A percentile compares a stretch with the other conserved stretches of the same genome.
These are phyloP conservation scores for Philopedon plagiatum DNA, from an alignment of 2,888 invertebrate species.

Conservation along the genomic window DNA sequence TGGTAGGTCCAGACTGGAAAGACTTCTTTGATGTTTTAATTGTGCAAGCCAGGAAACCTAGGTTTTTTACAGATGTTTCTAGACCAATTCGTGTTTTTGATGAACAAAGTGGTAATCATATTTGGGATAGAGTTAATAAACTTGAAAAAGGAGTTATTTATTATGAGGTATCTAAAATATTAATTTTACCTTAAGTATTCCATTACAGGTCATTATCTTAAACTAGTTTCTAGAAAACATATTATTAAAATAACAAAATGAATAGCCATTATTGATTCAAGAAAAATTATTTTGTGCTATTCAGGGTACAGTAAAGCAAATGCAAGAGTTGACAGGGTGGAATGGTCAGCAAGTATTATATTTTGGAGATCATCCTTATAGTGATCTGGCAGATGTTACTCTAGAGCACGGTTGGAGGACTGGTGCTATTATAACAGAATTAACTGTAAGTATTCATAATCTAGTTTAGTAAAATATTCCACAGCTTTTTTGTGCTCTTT, in stretches of 20 bases:
- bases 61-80: constrained; percentile 94
- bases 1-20: constrained; percentile 91
- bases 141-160: constrained; percentile 92
- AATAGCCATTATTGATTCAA: no score
- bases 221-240: no score
- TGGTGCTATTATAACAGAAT: constrained; percentile 96
- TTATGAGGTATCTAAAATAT: constrained; percentile 77
- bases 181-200: neutral
- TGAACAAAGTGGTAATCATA: constrained; percentile 82
- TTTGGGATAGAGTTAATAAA: constrained; percentile 92
- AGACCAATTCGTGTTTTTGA: constrained; percentile 93
- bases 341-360: constrained; percentile 92
- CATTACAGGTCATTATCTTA: neutral
- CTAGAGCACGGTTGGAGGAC: constrained; percentile 98
- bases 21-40: constrained; percentile 95
- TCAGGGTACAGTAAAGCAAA: constrained; percentile 93
- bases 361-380: constrained; percentile 98
- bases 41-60: constrained; percentile 95
- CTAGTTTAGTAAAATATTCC: neutral
- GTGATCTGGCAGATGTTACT: constrained; percentile 96
- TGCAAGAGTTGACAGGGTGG: constrained; percentile 95
- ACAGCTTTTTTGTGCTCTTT: no score
- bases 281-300: neutral
- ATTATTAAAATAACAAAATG: no score
- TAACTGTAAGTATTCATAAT: constrained; percentile 76